phyloP scores from a whole-genome alignment of 2,113 vertebrate species.

The Melanocharis versteri region DNA sequence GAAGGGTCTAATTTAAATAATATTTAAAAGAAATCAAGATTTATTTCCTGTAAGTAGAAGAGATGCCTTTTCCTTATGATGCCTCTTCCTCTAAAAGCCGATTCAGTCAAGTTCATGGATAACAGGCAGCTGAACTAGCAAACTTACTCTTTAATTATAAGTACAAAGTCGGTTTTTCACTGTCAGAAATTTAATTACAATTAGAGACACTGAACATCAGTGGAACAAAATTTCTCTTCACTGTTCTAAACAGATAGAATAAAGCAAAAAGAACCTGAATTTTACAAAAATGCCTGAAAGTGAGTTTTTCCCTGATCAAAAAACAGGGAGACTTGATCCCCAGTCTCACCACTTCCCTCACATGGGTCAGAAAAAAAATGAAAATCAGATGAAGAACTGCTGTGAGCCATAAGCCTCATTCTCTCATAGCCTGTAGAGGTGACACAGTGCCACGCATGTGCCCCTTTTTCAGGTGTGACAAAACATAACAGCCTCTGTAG shows the following conservation, averaged over 20 bases:
- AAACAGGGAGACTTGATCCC: not conserved
- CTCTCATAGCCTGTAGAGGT: not conserved
- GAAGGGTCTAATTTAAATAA: not conserved
- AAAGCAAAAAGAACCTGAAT: not conserved
- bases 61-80: not conserved
- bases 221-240: not conserved
- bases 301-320: not conserved
- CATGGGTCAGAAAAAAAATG: not conserved
- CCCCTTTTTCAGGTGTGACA: not conserved
- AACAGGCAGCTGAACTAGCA: not conserved
- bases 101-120: not conserved
- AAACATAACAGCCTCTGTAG: not conserved
- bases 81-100: not conserved
- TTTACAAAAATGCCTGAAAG: not conserved
- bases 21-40: not conserved
- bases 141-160: not conserved
- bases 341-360: not conserved
- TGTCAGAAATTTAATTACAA: not conserved
- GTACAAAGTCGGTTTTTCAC: not conserved
- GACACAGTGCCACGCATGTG: rapidly evolving
- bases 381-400: not conserved
- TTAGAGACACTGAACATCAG: not conserved
- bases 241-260: not conserved
- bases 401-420: not conserved
- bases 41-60: not conserved